These are phyloP conservation scores for Danio tinwini DNA, from an alignment of 2,797 vertebrate genomes.

Conservation along the genomic window DNA sequence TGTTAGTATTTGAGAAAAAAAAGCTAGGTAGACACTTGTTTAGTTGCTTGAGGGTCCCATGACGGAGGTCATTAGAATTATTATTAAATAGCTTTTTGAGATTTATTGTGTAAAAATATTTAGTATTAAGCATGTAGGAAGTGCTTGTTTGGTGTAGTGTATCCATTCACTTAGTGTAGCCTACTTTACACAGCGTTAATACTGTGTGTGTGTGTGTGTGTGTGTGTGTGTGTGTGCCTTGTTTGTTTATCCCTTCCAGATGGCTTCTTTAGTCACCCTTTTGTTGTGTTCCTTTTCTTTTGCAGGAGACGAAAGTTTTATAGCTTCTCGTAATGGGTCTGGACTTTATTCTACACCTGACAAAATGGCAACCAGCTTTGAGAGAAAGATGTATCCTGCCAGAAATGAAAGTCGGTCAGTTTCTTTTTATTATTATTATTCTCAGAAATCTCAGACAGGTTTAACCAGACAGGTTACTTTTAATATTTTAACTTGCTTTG, in stretches of 20 bases:
- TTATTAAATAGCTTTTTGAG: no score
- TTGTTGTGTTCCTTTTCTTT: constrained; percentile 55
- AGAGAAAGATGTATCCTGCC: background rate
- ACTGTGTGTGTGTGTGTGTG: no score
- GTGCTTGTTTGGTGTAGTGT: no score
- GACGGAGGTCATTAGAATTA: no score
- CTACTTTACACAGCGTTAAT: background rate
- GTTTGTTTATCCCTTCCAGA: constrained; percentile 54
- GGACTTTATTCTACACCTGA: constrained; percentile 41
- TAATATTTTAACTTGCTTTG: background rate
- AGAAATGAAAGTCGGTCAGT: background rate
- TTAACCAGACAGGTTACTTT: background rate
- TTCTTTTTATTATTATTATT: background rate
- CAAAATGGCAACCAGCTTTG: constrained; percentile 11
- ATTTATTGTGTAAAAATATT: no score
- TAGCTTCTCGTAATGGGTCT: constrained; percentile 46
- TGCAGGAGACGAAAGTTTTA: constrained; percentile 47
- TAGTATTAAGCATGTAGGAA: no score
- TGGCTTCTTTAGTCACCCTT: constrained; percentile 57
- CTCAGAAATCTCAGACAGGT: background rate
- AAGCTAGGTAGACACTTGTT: no score
- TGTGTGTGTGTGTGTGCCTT: constrained; percentile 3
- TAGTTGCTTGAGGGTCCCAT: no score
- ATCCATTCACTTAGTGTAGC: no score
- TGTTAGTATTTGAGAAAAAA: no score